These are phyloP conservation scores for Arion vulgaris DNA, from an alignment of 1,140 invertebrate genomes.

Conservation along the genomic window DNA sequence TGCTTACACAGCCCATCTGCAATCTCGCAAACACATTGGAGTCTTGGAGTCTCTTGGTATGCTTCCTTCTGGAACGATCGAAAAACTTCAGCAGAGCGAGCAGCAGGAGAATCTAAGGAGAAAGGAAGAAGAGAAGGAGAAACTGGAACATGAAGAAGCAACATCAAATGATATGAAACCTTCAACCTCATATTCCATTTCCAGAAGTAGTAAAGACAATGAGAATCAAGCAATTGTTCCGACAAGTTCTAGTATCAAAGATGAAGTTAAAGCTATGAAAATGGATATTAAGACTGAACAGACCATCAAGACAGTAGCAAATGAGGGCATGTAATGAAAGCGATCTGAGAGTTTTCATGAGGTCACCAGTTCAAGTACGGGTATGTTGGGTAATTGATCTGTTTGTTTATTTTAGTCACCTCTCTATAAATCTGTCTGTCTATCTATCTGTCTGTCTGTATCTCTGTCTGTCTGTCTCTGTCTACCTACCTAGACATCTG, in stretches of 20 bases:
- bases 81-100: constrained; percentile 90
- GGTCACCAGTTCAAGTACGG: no score
- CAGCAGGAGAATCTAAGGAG: neutral
- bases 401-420: no score
- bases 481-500: no score
- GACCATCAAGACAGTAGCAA: neutral
- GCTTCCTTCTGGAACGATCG: constrained; percentile 95
- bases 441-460: no score
- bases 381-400: neutral
- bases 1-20: constrained; percentile 94
- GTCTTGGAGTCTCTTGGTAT: constrained; percentile 93
- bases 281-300: neutral
- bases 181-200: neutral
- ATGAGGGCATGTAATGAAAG: neutral
- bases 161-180: neutral
- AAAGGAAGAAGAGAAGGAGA: constrained; percentile 7
- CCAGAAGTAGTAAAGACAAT: neutral
- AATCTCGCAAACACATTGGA: constrained; percentile 97
- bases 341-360: constrained; percentile 9
- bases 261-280: neutral
- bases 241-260: neutral
- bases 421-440: no score
- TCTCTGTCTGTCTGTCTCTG: no score
- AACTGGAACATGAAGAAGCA: neutral
- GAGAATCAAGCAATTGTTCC: neutral